phyloP scores from a whole-genome alignment of 35 echinoderm and acorn worm species.

The Amphiura filiformis region DNA sequence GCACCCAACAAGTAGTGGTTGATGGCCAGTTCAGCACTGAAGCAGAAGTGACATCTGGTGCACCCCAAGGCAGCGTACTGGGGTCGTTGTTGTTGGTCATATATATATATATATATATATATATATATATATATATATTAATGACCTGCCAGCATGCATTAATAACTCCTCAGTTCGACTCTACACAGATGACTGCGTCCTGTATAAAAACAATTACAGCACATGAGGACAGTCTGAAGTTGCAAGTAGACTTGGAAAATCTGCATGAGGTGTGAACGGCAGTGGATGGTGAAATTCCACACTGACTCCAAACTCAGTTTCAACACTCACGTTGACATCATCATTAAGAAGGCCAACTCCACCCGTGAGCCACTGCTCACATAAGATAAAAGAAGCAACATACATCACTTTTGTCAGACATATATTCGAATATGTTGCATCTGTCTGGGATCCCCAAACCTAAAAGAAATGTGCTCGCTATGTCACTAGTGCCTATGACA shows the following conservation, averaged over 20 bases:
- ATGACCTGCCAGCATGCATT: not conserved
- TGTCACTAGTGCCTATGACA: not conserved
- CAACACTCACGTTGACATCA: too few species aligned
- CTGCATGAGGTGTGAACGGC: slow-evolving; percentile 10
- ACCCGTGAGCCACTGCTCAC: not conserved
- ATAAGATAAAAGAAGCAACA: not conserved
- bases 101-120: not conserved
- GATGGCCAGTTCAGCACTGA: slow-evolving; percentile 9
- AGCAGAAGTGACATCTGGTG: slow-evolving; percentile 34
- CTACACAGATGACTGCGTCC: slow-evolving; percentile 29
- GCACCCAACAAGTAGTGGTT: slow-evolving; percentile 33
- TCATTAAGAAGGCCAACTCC: not conserved
- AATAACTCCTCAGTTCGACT: slow-evolving; percentile 12
- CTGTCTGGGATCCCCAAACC: slow-evolving; percentile 26
- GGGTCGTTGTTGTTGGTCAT: slow-evolving; percentile 26
- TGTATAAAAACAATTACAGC: slow-evolving; percentile 18
- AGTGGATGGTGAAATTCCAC: slow-evolving; percentile 32
- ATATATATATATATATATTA: not conserved
- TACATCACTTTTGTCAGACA: slow-evolving; percentile 7
- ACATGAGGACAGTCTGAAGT: not conserved
- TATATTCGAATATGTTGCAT: slow-evolving; percentile 17
- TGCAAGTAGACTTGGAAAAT: slow-evolving; percentile 14
- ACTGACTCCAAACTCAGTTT: not conserved
- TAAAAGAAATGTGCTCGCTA: slow-evolving; percentile 12
- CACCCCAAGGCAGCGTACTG: slow-evolving; percentile 43